These are phyloP conservation scores for Acholoe squamosa DNA, from an alignment of 2,888 invertebrate genomes.

Conservation along the genomic window DNA sequence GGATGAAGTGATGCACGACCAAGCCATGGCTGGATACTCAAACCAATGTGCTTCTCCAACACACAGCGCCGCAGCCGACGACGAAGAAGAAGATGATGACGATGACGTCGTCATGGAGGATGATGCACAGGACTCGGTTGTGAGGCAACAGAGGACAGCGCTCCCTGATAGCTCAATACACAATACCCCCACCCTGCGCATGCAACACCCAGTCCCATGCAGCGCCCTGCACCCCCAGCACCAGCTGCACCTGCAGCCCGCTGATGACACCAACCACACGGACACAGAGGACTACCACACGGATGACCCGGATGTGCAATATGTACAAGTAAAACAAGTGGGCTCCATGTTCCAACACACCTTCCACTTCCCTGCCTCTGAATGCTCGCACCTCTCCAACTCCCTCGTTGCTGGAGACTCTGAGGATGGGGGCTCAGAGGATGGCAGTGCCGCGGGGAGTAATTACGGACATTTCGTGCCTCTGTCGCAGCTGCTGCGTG, in stretches of 20 bases:
- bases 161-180: not conserved
- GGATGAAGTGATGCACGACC: slow-evolving; percentile 5
- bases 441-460: slow-evolving; percentile 30
- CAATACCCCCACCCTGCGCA: no score
- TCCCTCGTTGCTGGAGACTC: slow-evolving; percentile 42
- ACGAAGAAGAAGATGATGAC: slow-evolving; percentile 3
- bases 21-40: not conserved
- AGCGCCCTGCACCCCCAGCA: not conserved
- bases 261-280: not conserved
- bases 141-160: not conserved
- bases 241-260: not conserved
- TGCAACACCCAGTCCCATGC: no score
- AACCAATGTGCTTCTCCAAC: slow-evolving; percentile 34
- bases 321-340: slow-evolving; percentile 47
- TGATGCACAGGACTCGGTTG: not conserved
- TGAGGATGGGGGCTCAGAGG: slow-evolving; percentile 49
- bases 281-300: slow-evolving; percentile 28
- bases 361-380: slow-evolving; percentile 63
- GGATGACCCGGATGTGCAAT: not conserved
- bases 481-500: slow-evolving; percentile 51
- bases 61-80: slow-evolving; percentile 40
- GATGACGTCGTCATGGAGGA: not conserved
- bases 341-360: slow-evolving; percentile 63
- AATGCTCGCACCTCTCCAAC: slow-evolving; percentile 60
- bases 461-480: slow-evolving; percentile 64